Percentiles rank a stretch among this genome's conserved stretches.
phyloP scores from a whole-genome alignment of 2,113 vertebrate species.

The Chamaea fasciata region DNA sequence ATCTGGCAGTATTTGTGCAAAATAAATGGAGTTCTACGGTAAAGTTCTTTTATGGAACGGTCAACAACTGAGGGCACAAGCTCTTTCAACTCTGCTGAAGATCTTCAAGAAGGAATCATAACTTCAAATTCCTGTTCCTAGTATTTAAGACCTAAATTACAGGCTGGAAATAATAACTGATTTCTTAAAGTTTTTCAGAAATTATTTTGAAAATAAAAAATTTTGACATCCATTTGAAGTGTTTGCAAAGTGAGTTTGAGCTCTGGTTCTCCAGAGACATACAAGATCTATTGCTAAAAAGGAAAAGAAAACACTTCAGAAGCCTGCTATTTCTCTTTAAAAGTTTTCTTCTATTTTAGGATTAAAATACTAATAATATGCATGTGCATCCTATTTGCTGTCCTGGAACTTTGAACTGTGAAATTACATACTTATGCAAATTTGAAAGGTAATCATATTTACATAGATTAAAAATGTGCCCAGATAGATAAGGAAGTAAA shows the following conservation, averaged over 20 bases:
- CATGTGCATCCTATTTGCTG: neutral
- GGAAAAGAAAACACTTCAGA: neutral
- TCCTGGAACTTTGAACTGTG: neutral
- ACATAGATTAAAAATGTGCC: neutral
- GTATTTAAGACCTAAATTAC: neutral
- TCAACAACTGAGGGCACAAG: neutral
- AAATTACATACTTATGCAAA: neutral
- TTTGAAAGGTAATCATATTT: neutral
- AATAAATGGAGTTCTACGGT: neutral
- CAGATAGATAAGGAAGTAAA: neutral
- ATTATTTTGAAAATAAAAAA: neutral
- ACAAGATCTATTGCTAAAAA: neutral
- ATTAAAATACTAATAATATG: neutral
- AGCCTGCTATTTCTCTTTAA: neutral
- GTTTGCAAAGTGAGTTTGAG: neutral
- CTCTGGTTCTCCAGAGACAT: neutral
- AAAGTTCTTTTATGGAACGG: neutral
- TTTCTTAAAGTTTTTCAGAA: neutral
- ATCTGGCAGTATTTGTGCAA: neutral
- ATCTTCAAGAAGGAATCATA: neutral
- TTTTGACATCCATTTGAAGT: neutral
- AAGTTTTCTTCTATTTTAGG: neutral
- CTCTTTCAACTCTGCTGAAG: neutral
- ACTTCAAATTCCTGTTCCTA: neutral
- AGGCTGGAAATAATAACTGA: neutral